A percentile compares a stretch with the other conserved stretches of the same genome.
Conservation (phyloP, 2,888 invertebrate species). For the Zele albiditarsus region DNA sequence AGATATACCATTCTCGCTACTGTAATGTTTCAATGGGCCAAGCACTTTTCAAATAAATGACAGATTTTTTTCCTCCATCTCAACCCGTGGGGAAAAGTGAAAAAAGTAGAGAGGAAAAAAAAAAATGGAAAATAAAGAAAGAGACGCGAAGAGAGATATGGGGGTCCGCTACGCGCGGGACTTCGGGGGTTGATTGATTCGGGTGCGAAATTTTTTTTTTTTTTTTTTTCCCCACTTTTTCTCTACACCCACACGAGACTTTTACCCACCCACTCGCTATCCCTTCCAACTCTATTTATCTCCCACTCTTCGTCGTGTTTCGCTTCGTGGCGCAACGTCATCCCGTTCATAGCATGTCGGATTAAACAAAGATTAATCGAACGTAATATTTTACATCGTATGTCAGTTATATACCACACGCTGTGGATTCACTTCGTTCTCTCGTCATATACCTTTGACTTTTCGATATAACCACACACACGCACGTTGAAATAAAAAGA, state of each 20-base stretch:
- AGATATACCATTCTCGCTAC: conserved; percentile 26
- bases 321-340: not conserved
- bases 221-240: not conserved
- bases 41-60: conserved; percentile 53
- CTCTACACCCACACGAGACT: conserved; percentile 16
- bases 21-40: conserved; percentile 31
- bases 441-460: not conserved
- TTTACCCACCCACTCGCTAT: not conserved
- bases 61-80: conserved; percentile 37
- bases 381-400: conserved; percentile 11
- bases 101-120: not conserved
- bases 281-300: not conserved
- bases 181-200: conserved; percentile 36
- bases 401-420: conserved; percentile 11
- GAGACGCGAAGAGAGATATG: not conserved
- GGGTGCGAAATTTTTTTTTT: conserved; percentile 25
- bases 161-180: not conserved
- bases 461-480: not conserved
- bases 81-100: not conserved
- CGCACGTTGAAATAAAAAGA: not conserved
- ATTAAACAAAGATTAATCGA: conserved; percentile 40
- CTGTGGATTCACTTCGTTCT: conserved; percentile 5
- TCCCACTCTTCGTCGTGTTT: not conserved
- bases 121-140: not conserved
- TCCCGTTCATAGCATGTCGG: conserved; percentile 33